Base-by-base conservation (phyloP, 2,797 vertebrate genomes). In the Oreochromis grahami region DNA sequence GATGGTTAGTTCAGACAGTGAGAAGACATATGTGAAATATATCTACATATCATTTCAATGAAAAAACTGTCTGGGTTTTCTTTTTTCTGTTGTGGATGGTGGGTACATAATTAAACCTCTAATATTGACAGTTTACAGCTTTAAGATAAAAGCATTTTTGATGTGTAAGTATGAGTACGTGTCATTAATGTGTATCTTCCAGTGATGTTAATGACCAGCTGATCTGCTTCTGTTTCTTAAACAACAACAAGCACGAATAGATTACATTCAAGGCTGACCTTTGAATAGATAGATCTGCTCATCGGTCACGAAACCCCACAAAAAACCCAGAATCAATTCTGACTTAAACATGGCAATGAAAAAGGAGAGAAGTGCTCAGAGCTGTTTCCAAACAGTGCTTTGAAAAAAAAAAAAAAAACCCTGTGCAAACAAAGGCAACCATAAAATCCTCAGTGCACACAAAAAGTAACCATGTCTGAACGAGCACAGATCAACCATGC, bases 401-500 rank as follows among this genome's bases (percentile, higher is more conserved):
- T 21, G 38, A 51, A 78, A 56, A 85, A n/a, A n/a, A n/a, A 88
- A 77, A 78, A 78, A 76, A 87, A 87, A 89, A 11, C n/a, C 17
- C 41, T 58, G 65, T 63, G 82, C 56, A 87, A 86, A 55, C 89
- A 74, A 76, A 86, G 45, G 34, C 65, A 50, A 53, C 24, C 45
- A 15, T 11, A 2, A 88, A 92, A 87, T 88, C 84, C 84, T 78
- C 15, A 90, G 60, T 2, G 55, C 52, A 89, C 82, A 90, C 84
- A 93, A 50, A 72, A 83, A 80, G 60, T 77, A 53, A 63, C 52
- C 38, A 51, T 6, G 36, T 83, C 55, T 84, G 56, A 92, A 65
- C 52, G 15, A 79, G 56, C 79, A 51, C 82, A 77, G 19, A 74
- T 83, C 68, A 80, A 24, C 56, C 36, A 6, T 83, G 70, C 8